Evolutionary conservation across 1,140 invertebrate genomes (phyloP).

Genomic region (Cataglyphis hispanica): DNA sequence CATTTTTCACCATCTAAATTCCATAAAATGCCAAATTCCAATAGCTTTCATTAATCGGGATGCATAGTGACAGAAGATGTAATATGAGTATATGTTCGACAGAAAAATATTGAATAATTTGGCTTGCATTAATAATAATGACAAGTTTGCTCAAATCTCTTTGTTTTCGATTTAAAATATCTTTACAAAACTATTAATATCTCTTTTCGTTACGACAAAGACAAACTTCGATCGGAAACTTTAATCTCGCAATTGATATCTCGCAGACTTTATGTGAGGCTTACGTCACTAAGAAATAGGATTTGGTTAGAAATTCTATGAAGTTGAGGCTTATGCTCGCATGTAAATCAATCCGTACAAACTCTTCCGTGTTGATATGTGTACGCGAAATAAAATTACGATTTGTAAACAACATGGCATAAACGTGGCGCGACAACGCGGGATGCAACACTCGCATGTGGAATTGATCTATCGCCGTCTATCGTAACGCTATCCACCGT

Average conservation of each 20-base stretch:
- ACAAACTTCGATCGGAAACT: background rate
- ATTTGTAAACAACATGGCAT: constrained; percentile 38
- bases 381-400: constrained; percentile 43
- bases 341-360: constrained; percentile 41
- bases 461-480: constrained; percentile 37
- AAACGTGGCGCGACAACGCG: background rate
- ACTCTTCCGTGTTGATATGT: background rate
- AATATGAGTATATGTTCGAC: no score
- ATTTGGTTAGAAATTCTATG: background rate
- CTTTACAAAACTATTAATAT: background rate
- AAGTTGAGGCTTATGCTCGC: background rate
- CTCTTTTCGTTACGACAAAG: background rate
- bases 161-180: no score
- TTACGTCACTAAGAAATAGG: constrained; percentile 5
- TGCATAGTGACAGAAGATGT: background rate
- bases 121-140: background rate
- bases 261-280: background rate
- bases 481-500: constrained; percentile 24
- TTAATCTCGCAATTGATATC: background rate
- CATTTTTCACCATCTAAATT: constrained; percentile 19
- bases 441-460: no score
- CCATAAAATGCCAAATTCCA: background rate
- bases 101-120: background rate
- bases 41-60: background rate
- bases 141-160: background rate